Evolutionary conservation across 2,113 vertebrate genomes (phyloP).

Genomic region (Calidris pugnax): DNA sequence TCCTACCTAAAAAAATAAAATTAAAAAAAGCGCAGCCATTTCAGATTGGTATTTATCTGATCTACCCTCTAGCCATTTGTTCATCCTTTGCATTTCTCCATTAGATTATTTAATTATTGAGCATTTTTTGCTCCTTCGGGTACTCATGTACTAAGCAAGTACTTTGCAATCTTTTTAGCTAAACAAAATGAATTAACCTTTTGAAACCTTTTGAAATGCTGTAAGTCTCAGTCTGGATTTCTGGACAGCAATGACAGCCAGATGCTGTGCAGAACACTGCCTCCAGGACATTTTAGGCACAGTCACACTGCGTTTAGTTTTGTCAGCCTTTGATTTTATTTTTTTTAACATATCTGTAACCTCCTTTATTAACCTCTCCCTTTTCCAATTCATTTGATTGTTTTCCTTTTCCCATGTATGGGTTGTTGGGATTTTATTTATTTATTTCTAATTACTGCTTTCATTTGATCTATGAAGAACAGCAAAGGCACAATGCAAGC

Average conservation of each 20-base stretch:
- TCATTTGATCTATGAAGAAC: background rate
- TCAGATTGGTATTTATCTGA: background rate
- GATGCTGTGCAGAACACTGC: background rate
- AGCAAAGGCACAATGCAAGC: background rate
- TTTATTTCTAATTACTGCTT: background rate
- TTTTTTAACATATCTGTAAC: background rate
- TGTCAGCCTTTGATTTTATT: background rate
- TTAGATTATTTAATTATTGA: background rate
- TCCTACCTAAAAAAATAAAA: background rate
- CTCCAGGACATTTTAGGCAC: background rate
- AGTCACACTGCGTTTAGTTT: background rate
- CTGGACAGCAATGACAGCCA: background rate
- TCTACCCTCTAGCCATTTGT: background rate
- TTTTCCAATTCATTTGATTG: background rate
- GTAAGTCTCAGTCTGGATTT: background rate
- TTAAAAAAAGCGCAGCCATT: background rate
- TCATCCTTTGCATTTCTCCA: background rate
- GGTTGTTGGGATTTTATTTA: background rate
- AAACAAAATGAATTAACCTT: slow-evolving; percentile 43
- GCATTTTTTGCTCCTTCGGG: background rate
- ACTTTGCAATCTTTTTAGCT: background rate
- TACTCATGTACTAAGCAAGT: background rate
- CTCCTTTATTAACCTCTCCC: background rate
- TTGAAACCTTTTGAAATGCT: slow-evolving; percentile 10
- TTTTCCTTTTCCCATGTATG: background rate